Evolutionary conservation across 2,797 vertebrate species (phyloP), one percentile per base, ranked within the genome.

Genomic region (Myotis daubentonii): DNA sequence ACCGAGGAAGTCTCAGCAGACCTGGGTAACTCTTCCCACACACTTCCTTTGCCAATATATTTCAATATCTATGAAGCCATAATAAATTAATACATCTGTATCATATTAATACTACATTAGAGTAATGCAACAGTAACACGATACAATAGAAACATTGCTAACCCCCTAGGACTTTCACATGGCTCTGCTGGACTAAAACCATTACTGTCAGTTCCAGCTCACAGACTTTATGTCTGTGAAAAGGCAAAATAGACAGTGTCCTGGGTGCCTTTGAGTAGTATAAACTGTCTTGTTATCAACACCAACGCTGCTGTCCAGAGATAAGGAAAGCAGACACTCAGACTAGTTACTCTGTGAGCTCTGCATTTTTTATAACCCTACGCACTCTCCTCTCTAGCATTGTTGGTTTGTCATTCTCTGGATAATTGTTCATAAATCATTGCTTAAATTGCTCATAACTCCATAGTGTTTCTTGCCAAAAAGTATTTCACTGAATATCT

Each of bases 1-100:
- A 49, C 57, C 74, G 68, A 91, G 81, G 72, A 94, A 94, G 89
- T 96, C 95, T 97, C 96, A 97, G 90, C 94, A 97, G 97, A 95
- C 68, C 33, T 94, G 76, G 93, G 41, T 87, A 68, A 82, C 80
- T 71, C 66, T 96, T 72, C 82, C 94, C 49, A 90, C 91, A 95
- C n/a, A 57, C 83, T 49, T 91, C 55, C 96, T 70, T 96, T 96
- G 95, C 87, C 95, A 96, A 78, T 94, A 80, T 8, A 30, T 94
- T 97, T 97, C 72, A 96, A 80, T 51, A 97, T 95, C 95, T 95
- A 51, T 19, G 89, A 90, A 19, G 71, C 76, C 66, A 70, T 80
- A 94, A 97, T 97, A 97, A 62, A 74, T 96, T 92, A 94, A 95
- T 97, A 93, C 85, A 97, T 96, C 96, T 97, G 96, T 79, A 96